Evolutionary conservation across 2,797 vertebrate genomes (phyloP).

Genomic region (Gymnopithys bicolor): DNA sequence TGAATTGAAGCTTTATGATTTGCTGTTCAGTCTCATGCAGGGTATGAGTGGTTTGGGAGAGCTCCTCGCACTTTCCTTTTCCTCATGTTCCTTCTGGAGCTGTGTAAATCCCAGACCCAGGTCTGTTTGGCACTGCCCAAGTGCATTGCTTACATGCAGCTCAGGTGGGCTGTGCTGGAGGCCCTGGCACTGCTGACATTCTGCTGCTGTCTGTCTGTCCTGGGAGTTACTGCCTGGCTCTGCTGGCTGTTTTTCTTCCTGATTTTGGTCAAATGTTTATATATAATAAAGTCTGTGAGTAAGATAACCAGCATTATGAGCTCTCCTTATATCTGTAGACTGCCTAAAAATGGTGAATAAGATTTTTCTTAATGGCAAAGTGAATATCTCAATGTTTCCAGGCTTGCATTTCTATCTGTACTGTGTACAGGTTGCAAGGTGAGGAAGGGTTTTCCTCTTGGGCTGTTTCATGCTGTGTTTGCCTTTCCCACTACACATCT

Average conservation of each 20-base stretch:
- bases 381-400: accelerated
- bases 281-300: neutral
- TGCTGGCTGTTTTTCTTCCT: neutral
- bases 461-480: neutral
- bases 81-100: neutral
- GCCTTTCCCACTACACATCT: neutral
- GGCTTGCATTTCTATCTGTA: neutral
- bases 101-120: neutral
- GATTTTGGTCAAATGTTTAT: neutral
- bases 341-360: neutral
- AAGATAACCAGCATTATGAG: neutral
- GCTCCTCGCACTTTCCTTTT: neutral
- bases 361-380: neutral
- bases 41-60: neutral
- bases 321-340: neutral
- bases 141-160: neutral
- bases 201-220: accelerated
- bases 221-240: neutral
- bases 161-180: neutral
- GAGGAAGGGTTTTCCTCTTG: neutral
- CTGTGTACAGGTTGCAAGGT: neutral
- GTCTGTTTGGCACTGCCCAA: neutral
- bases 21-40: neutral
- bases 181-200: neutral
- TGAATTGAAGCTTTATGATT: neutral